Base-by-base conservation (phyloP, 2,797 vertebrate genomes). In the Falco peregrinus region DNA sequence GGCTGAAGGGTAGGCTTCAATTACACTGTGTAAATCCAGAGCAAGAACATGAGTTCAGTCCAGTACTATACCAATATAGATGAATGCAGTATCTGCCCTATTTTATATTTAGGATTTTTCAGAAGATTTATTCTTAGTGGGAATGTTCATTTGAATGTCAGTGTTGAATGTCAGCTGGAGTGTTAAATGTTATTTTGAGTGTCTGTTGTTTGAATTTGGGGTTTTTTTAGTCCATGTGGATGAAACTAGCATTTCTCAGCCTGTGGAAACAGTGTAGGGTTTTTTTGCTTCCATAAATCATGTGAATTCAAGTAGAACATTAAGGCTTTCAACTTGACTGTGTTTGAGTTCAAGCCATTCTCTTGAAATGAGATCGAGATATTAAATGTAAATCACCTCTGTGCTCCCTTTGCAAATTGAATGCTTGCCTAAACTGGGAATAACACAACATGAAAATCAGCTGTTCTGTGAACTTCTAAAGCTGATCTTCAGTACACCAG, bases 301-400 rank as follows among this genome's bases (percentile, higher is more conserved):
- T 78, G 81, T 93, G 94, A 93, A 96, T 88, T 96, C 87, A 92
- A 94, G 90, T 75, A 63, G 79, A 97, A 92, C 90, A 81, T 93
- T 89, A 84, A 80, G 90, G 87, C 82, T 95, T 96, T 92, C 88
- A 59, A 90, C 81, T 90, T 89, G 88, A 75, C 88, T 75, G 92
- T 96, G 92, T 93, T 95, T 95, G 81, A 1, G 0, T 95, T 95
- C 89, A 89, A 96, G 37, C 57, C 31, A n/a, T 95, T 95, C 50
- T 89, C 68, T 75, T 51, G 69, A 96, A 97, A 94, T 79, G 82
- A 92, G 79, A 89, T 75, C 35, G 2, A 96, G 75, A 69, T 93
- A 92, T 93, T 95, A 63, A 83, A 85, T 80, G 71, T 91, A 89
- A 92, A 95, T 94, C 94, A 92, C 61, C 79, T 75, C 84, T 84